Conservation (phyloP, 2,113 vertebrate species). For the Heliornis fulica region DNA sequence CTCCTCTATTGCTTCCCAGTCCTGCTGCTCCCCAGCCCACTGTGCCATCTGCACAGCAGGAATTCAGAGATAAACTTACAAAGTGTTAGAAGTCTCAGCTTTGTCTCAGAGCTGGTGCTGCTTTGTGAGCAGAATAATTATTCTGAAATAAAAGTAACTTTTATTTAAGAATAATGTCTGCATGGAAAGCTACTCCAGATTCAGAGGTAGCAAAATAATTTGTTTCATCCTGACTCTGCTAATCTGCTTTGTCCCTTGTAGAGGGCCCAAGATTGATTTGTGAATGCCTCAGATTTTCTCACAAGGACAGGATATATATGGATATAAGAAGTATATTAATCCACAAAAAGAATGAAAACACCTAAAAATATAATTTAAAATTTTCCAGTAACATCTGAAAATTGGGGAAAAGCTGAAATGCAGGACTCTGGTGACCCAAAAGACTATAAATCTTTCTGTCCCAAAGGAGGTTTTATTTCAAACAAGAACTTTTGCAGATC, state of each 20-base stretch:
- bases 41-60: slow-evolving; percentile 63
- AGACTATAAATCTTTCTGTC: neutral
- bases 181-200: neutral
- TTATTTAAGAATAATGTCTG: neutral
- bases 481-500: neutral
- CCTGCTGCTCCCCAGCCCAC: slow-evolving; percentile 62
- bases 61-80: slow-evolving; percentile 53
- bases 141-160: slow-evolving; percentile 23
- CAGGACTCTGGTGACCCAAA: neutral
- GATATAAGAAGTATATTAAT: neutral
- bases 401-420: neutral
- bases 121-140: slow-evolving; percentile 65
- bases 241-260: neutral
- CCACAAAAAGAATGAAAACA: neutral
- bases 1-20: slow-evolving; percentile 51
- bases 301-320: neutral
- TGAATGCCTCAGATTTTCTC: neutral
- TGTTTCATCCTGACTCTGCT: neutral
- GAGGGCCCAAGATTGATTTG: neutral
- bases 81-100: slow-evolving; percentile 61
- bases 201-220: neutral
- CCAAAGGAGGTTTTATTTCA: neutral
- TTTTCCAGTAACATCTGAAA: neutral
- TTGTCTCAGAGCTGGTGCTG: slow-evolving; percentile 34
- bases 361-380: neutral